Conservation (phyloP, 2,888 invertebrate species). For the Chorisops tibialis region DNA sequence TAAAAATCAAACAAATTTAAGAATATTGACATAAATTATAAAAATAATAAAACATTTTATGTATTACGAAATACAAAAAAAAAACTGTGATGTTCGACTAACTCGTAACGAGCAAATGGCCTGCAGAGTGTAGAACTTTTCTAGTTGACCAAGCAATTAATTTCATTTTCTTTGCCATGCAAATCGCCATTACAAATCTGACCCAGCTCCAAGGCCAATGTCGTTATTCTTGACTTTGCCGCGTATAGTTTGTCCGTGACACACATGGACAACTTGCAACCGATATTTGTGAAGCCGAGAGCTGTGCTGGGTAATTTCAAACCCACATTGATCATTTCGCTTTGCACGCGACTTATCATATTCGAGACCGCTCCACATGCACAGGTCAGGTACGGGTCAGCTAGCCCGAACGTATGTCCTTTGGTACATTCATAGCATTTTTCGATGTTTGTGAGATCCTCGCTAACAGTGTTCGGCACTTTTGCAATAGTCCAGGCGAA, state of each 20-base stretch:
- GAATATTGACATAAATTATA: too few species aligned
- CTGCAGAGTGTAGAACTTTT: too few species aligned
- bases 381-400: constrained; percentile 11
- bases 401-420: not conserved
- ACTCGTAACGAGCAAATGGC: too few species aligned
- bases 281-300: constrained; percentile 6
- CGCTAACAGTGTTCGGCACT: not conserved
- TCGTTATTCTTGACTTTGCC: not conserved
- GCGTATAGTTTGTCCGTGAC: constrained; percentile 8
- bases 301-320: constrained; percentile 3
- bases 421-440: not conserved
- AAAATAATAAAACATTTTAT: too few species aligned
- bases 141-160: too few species aligned
- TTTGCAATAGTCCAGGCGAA: constrained; percentile 3
- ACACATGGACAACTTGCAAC: constrained; percentile 3
- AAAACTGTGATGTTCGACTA: too few species aligned
- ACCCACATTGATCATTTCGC: constrained; percentile 5
- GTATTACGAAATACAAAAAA: too few species aligned
- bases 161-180: too few species aligned
- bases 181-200: not conserved
- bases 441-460: not conserved
- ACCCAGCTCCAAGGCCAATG: not conserved
- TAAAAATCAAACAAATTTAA: too few species aligned
- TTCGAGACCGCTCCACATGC: constrained; percentile 5
- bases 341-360: not conserved